Conservation (phyloP, 2,797 vertebrate genomes). For the Paguma larvata region DNA sequence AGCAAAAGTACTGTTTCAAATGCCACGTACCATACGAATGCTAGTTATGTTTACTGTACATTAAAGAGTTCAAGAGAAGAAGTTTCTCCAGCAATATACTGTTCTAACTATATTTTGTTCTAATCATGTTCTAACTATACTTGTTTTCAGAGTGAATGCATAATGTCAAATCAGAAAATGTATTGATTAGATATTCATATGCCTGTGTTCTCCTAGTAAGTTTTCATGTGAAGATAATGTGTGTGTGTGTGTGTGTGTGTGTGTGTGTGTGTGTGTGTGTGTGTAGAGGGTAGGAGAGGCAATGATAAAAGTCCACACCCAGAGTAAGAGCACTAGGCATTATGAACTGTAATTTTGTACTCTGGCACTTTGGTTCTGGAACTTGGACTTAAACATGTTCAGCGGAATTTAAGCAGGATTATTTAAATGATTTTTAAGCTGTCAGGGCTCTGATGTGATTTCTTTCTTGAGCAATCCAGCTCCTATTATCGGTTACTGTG, state of each 20-base stretch:
- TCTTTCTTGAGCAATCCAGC: slow-evolving; percentile 86
- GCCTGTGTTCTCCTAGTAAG: background rate
- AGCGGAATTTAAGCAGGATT: slow-evolving; percentile 85
- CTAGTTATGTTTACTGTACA: background rate
- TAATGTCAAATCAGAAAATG: background rate
- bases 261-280: too few relatives aligned
- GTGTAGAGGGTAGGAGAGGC: background rate
- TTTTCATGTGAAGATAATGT: background rate
- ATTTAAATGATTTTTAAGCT: slow-evolving; percentile 89
- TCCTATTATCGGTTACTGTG: slow-evolving; percentile 85
- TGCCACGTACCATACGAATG: background rate
- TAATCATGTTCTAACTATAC: background rate
- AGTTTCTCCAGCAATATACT: background rate
- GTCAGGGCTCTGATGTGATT: slow-evolving; percentile 85
- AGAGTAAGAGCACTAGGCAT: slow-evolving; percentile 32
- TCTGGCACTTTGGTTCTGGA: slow-evolving; percentile 72
- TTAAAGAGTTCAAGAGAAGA: background rate
- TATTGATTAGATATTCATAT: background rate
- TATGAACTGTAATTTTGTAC: slow-evolving; percentile 76
- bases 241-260: background rate
- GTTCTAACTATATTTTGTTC: background rate
- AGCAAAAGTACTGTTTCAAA: background rate
- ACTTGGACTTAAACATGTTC: slow-evolving; percentile 76
- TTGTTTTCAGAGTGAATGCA: background rate
- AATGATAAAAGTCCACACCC: slow-evolving; percentile 36